Base-by-base conservation (phyloP, 2,888 invertebrate genomes). In the Thymelicus lineola region DNA sequence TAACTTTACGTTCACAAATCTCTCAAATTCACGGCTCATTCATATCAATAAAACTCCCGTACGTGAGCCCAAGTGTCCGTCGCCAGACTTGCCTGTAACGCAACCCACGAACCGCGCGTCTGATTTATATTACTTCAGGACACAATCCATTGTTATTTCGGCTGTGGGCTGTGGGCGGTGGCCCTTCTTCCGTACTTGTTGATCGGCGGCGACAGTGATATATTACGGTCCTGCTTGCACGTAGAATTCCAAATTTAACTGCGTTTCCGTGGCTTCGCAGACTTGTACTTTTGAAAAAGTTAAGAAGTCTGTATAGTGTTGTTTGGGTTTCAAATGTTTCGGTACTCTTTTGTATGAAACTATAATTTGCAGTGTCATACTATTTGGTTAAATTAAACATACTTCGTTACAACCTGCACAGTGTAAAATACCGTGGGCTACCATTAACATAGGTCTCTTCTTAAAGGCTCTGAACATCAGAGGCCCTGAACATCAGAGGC, bases 191-290 rank as follows among this genome's bases (percentile, higher is more conserved):
- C 36, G 62, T 48, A 62, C 62, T 62, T 62, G 62, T 62, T 62
- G 62, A 62, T 48, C 48, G 50, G 50, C 50, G 14, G 62, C n/a
- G 62, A 62, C 63, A 63, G 50, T 63, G 63, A 63, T 53, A 63
- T 63, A 63, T 63, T 14, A 50, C 50, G 46, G 46, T 63, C 17
- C 50, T 17, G 38, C 63, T 63, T 38, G 50, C 63, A 63, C 63
- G 61, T n/a, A 35, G 63, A 63, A 63, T 63, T 38, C 36, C 36
- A 53, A 63, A 53, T 63, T 46, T 15, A 36, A n/a, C 7, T 57
- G n/a, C 57, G 57, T 57, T 7, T n/a, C n/a, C 57, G 57, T 57
- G 7, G 6, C 5, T 7, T 35, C 36, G 7, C 14, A 9, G 57
- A 55, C 42, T 4, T 42, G 42, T 42, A 20, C 28, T 42, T n/a